These are phyloP conservation scores for Oligia strigilis DNA, from an alignment of 2,888 invertebrate genomes.

Conservation along the genomic window DNA sequence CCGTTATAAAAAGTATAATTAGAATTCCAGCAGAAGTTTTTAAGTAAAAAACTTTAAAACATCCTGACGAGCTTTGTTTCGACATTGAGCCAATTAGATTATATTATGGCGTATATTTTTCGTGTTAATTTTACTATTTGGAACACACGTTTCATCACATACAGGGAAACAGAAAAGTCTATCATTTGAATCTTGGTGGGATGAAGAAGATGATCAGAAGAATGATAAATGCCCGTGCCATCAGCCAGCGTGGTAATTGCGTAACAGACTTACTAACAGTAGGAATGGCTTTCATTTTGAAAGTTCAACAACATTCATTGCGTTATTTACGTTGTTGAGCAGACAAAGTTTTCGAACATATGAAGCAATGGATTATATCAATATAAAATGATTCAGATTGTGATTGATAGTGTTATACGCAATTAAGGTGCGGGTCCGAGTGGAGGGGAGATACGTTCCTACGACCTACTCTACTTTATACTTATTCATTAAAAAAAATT, in stretches of 20 bases:
- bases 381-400: too few species aligned
- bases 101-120: background rate
- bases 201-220: background rate
- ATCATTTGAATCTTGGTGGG: conserved; percentile 2
- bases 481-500: background rate
- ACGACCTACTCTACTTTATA: background rate
- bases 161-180: background rate
- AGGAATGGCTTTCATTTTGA: too few species aligned
- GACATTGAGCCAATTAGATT: background rate
- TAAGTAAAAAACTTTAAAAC: conserved; percentile 2
- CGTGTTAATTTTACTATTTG: background rate
- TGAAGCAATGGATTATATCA: too few species aligned
- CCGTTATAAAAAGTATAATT: conserved; percentile 16
- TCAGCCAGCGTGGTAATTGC: background rate
- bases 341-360: too few species aligned
- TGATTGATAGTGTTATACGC: too few species aligned
- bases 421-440: too few species aligned
- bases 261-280: too few species aligned
- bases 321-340: too few species aligned
- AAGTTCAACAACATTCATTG: too few species aligned
- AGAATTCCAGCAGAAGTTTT: conserved; percentile 9
- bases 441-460: too few species aligned
- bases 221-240: background rate
- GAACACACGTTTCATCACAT: background rate
- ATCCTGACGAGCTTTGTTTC: background rate